A percentile compares a stretch with the other conserved stretches of the same genome.
Conservation (phyloP, 1,140 invertebrate species). For the Psilanteris sp. region DNA sequence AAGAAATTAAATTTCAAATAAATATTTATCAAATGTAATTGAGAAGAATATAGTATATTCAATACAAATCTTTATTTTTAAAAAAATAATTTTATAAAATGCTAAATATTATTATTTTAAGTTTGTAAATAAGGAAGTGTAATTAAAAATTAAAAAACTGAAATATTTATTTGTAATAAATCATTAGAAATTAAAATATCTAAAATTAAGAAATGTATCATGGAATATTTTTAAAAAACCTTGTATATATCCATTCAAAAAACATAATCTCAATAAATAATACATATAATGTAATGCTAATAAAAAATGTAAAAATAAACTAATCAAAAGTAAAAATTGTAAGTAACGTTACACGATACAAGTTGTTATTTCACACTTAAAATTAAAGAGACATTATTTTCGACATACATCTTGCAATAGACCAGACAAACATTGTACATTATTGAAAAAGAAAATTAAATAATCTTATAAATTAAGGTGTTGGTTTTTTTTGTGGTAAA, state of each 20-base stretch:
- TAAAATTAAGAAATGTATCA: no score
- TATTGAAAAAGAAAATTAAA: slow-evolving; percentile 2
- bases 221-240: no score
- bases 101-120: no score
- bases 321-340: neutral
- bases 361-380: neutral
- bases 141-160: no score
- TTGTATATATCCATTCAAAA: neutral
- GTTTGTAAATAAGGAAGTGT: no score
- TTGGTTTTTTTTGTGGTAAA: slow-evolving; percentile 34
- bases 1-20: no score
- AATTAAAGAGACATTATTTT: slow-evolving; percentile 7
- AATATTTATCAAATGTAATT: no score
- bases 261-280: neutral
- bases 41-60: no score
- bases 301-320: neutral
- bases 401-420: slow-evolving; percentile 11
- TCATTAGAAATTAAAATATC: no score
- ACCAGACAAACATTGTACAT: slow-evolving; percentile 31
- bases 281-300: neutral
- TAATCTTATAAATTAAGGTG: slow-evolving; percentile 7
- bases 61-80: no score
- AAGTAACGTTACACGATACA: neutral
- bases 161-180: no score
- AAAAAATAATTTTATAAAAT: no score